Base-by-base conservation (phyloP, 2,113 vertebrate species). In the Pterophyllum scalare region DNA sequence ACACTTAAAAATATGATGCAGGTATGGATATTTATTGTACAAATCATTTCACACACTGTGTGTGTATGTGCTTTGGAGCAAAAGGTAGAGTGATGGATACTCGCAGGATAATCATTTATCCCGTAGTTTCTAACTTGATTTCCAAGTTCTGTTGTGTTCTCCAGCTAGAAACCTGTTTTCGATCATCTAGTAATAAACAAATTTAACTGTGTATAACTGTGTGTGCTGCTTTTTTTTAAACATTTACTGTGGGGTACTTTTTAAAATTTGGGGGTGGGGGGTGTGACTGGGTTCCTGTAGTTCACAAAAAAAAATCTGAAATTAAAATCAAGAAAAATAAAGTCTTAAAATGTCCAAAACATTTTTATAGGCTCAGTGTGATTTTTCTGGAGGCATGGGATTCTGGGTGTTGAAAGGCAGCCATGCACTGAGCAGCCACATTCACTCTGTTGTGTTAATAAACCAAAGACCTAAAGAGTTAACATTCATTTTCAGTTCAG, bases 1-100 rank as follows among this genome's bases (percentile, higher is more conserved):
- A 62, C 70, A 83, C 67, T 72, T 76, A 40, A 17, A 57, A 54
- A 88, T 83, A 62, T 75, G 80, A 78, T 58, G 59, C 81, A 56
- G 76, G 54, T 75, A 75, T 82, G 80, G 82, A 43, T 93, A 91
- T 86, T 91, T 90, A 85, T 90, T 91, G 81, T 88, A 82, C 77
- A 82, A 81, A 87, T 83, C 87, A 89, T 89, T 90, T 62, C 89
- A 87, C 86, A 89, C 89, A 89, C 81, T 84, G 83, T 93, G 89
- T 88, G 89, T 91, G 87, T 91, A 67, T 76, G 83, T 82, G 59
- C 35, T 72, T 31, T 31, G 46, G 65, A 72, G 61, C 72, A 49
- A 57, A 77, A 52, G 56, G 12, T 22, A 79, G 61, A 81, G 54
- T 67, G 89, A 64, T 65, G 46, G 62, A 58, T 35, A 56, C 22